Evolutionary conservation across 1,140 invertebrate genomes (phyloP), one percentile per base, ranked within the genome.

Genomic region (Aphaenogaster floridana): DNA sequence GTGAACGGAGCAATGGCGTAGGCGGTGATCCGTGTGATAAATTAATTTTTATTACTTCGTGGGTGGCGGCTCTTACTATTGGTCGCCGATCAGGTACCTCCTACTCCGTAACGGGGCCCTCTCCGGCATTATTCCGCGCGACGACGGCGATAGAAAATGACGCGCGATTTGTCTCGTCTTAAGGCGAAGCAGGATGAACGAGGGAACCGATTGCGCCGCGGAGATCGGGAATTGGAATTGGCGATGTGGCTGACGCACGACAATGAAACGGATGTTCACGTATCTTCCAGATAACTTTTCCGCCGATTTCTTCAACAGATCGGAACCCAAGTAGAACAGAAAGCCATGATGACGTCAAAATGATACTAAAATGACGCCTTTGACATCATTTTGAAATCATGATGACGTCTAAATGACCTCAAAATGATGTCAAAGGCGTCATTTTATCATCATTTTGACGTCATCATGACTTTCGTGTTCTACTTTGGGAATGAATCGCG

Each of bases 21-120:
- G 93, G 93, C 90, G 93, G 92, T 88, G 91, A 93, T 93, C 77
- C 86, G 78, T 87, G 90, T 92, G 92, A 93, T 94, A 93, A 94
- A 93, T 93, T 94, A 93, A 94, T 93, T 93, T 93, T 94, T 91
- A 93, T 89, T 90, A 74, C 92, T 91, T 91, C 93, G 91, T 93
- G 93, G 93, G 92, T 93, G 93, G 92, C 92, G 88, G 91, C 91
- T 92, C 69, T 93, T 92, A 92, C 93, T 90, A 94, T 94, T 93
- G 93, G 93, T 89, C 79, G 91, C 68, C 72, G 87, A 94, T 93
- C 90, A 88, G 88, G 89, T 90, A 54, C 93, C 93, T 94, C 93
- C 93, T 89, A 93, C 92, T 93, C 90, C 36, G 81, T 59, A 79
- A 84, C 57, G 50, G 69, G 50, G 21, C 59, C 72, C 71, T 88